A percentile compares a stretch with the other conserved stretches of the same genome.
These are phyloP conservation scores for Echinarachnius parma DNA, from an alignment of 53 echinoderm and acorn worm genomes.

Conservation along the genomic window DNA sequence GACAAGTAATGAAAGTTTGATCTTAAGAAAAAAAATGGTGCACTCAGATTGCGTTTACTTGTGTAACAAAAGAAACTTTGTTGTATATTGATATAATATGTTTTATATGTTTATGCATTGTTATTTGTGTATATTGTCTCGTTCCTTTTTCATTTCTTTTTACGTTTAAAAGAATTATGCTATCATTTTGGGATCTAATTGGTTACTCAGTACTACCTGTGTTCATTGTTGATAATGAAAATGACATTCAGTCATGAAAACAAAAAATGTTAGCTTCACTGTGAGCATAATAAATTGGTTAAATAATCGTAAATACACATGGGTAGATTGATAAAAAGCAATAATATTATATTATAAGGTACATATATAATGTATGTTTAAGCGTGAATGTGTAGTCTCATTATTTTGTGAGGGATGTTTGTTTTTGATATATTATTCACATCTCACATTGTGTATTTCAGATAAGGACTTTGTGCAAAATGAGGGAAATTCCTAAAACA, in stretches of 20 bases:
- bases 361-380: constrained; percentile 12
- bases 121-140: constrained; percentile 1
- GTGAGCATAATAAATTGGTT: too few relatives aligned
- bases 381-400: not conserved
- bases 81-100: not conserved
- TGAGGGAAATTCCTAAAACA: constrained; percentile 2
- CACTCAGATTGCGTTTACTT: too few relatives aligned
- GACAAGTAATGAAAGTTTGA: too few relatives aligned
- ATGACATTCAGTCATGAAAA: too few relatives aligned
- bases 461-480: constrained; percentile 26
- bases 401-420: constrained; percentile 8
- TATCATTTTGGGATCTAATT: constrained; percentile 32
- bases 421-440: not conserved
- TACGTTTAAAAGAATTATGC: constrained; percentile 1
- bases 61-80: not conserved
- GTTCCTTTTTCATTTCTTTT: constrained; percentile 6
- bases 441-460: too few relatives aligned
- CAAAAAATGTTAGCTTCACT: too few relatives aligned
- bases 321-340: constrained; percentile 10
- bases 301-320: too few relatives aligned
- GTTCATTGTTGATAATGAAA: too few relatives aligned
- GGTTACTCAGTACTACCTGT: constrained; percentile 43
- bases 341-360: constrained; percentile 3
- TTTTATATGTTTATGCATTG: not conserved
- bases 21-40: too few relatives aligned